Evolutionary conservation across 2,113 vertebrate species (phyloP).

Genomic region (Trinectes maculatus): DNA sequence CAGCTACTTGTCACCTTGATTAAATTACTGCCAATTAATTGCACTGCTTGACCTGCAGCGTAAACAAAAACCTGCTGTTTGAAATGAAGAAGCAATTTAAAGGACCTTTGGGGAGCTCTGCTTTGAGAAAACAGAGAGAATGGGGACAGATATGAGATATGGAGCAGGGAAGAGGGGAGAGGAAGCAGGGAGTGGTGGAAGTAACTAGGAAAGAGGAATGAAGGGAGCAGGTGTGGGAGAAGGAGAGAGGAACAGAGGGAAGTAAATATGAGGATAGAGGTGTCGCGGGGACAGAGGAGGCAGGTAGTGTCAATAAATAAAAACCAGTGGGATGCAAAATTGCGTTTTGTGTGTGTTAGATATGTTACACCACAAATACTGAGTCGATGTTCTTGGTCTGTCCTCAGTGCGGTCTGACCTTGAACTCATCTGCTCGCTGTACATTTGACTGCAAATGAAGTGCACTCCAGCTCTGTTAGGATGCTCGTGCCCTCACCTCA

Average conservation of each 20-base stretch:
- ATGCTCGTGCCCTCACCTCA: background rate
- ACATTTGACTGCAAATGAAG: constrained; percentile 34
- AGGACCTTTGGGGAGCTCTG: constrained; percentile 62
- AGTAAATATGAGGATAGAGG: constrained; percentile 29
- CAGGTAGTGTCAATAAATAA: background rate
- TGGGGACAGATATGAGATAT: constrained; percentile 66
- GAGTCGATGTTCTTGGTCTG: no score
- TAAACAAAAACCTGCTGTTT: constrained; percentile 68
- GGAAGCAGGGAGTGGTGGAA: constrained; percentile 11
- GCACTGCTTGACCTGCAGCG: constrained; percentile 70
- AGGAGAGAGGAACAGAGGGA: constrained; percentile 16
- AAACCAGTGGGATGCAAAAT: background rate
- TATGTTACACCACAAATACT: no score
- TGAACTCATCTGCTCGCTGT: constrained; percentile 34
- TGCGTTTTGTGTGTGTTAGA: no score
- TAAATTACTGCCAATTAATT: constrained; percentile 77
- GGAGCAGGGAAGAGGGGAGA: constrained; percentile 1
- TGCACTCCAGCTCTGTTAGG: background rate
- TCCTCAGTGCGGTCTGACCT: constrained; percentile 26
- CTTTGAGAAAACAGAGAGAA: constrained; percentile 50
- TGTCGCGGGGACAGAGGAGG: constrained; percentile 13
- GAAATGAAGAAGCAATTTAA: constrained; percentile 75
- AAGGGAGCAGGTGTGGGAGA: constrained; percentile 34
- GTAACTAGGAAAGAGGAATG: constrained; percentile 33
- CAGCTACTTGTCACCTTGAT: constrained; percentile 66